Percentiles rank a stretch among this genome's conserved stretches.
Evolutionary conservation across 2,888 invertebrate genomes (phyloP).

Genomic region (Tetropium fuscum): DNA sequence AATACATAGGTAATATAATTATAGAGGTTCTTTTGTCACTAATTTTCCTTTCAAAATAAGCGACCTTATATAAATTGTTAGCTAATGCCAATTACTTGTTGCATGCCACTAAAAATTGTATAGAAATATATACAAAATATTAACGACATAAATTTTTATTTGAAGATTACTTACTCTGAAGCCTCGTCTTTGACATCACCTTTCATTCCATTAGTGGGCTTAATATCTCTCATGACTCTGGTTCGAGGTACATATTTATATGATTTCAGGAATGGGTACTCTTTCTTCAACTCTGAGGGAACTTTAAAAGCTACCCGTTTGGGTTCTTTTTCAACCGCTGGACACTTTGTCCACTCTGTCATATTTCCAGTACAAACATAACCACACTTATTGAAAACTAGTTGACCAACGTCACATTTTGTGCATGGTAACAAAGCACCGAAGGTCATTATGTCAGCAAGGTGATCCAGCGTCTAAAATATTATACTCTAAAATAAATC

Average conservation of each 20-base stretch:
- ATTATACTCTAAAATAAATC: no score
- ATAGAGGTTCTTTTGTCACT: no score
- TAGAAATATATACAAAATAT: slow-evolving; percentile 8
- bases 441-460: slow-evolving; percentile 90
- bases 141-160: not conserved
- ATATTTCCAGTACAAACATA: slow-evolving; percentile 84
- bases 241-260: slow-evolving; percentile 72
- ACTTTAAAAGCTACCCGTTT: slow-evolving; percentile 77
- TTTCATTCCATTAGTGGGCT: slow-evolving; percentile 69
- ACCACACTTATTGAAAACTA: slow-evolving; percentile 76
- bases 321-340: slow-evolving; percentile 77
- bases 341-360: slow-evolving; percentile 93
- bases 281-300: slow-evolving; percentile 72
- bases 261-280: slow-evolving; percentile 70
- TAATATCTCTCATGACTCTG: slow-evolving; percentile 70
- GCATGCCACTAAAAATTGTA: no score
- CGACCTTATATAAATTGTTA: no score
- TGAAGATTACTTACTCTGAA: slow-evolving; percentile 54
- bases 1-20: no score
- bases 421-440: slow-evolving; percentile 84
- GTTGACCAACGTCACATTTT: slow-evolving; percentile 82
- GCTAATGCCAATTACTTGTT: no score
- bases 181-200: slow-evolving; percentile 60
- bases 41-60: no score
- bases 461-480: slow-evolving; percentile 77